Conservation (phyloP, 1,140 invertebrate species). For the Drosophila ambigua region DNA sequence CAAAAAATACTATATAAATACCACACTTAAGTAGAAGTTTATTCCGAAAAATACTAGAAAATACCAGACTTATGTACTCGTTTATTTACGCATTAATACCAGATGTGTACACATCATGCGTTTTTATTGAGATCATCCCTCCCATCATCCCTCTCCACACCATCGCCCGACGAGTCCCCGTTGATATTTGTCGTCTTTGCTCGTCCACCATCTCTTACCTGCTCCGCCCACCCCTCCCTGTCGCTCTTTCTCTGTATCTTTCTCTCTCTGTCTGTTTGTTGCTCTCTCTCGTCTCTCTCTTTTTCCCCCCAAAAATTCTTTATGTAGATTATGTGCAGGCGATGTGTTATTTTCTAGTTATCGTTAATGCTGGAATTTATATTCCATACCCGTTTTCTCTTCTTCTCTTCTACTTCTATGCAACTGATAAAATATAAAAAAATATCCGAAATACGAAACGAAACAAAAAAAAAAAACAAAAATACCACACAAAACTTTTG, state of each 20-base stretch:
- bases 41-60: no score
- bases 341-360: slow-evolving; percentile 44
- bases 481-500: slow-evolving; percentile 9
- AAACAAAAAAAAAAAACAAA: slow-evolving; percentile 12
- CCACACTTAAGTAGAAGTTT: no score
- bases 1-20: no score
- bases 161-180: no score
- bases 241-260: slow-evolving; percentile 1
- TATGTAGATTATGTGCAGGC: slow-evolving; percentile 51
- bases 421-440: slow-evolving; percentile 39
- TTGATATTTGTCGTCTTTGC: no score
- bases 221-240: background rate
- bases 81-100: no score
- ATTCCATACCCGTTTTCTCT: slow-evolving; percentile 79
- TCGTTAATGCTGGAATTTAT: slow-evolving; percentile 81
- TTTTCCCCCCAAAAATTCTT: slow-evolving; percentile 10
- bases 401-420: slow-evolving; percentile 81
- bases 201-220: no score
- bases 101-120: no score
- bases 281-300: background rate
- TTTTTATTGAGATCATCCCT: no score
- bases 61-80: no score
- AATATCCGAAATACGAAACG: slow-evolving; percentile 29
- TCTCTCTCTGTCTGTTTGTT: slow-evolving; percentile 5
- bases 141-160: no score